phyloP scores from a whole-genome alignment of 2,888 invertebrate genomes.

The Drosophila birchii region DNA sequence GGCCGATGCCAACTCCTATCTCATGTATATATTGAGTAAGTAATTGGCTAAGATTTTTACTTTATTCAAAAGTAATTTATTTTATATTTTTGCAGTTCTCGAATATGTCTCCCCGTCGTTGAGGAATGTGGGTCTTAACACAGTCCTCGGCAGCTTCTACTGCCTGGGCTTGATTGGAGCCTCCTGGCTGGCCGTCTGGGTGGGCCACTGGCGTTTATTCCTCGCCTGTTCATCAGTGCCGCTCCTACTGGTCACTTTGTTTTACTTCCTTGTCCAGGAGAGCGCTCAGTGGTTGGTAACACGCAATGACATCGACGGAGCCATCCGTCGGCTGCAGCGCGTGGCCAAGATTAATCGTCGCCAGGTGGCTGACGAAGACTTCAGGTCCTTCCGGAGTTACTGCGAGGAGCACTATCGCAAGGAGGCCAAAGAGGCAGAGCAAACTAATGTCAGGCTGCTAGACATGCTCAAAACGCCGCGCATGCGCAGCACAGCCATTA shows the following conservation, averaged over 20 bases:
- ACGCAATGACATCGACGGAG: slow-evolving; percentile 85
- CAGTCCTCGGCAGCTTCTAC: slow-evolving; percentile 86
- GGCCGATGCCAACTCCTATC: slow-evolving; percentile 87
- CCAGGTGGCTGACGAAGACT: slow-evolving; percentile 79
- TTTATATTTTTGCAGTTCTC: slow-evolving; percentile 84
- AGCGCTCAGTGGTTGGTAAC: slow-evolving; percentile 86
- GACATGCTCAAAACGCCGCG: slow-evolving; percentile 86
- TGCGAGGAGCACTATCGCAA: slow-evolving; percentile 85
- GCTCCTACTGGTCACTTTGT: slow-evolving; percentile 84
- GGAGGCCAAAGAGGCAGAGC: slow-evolving; percentile 79
- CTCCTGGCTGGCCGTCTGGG: slow-evolving; percentile 85
- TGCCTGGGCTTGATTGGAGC: slow-evolving; percentile 85
- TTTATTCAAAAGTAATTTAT: not conserved
- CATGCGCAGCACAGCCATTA: slow-evolving; percentile 85
- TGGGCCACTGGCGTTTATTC: slow-evolving; percentile 86
- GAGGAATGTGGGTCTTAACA: slow-evolving; percentile 86
- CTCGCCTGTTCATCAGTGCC: slow-evolving; percentile 85
- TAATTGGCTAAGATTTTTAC: not conserved
- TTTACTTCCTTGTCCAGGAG: slow-evolving; percentile 85
- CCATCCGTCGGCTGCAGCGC: slow-evolving; percentile 85
- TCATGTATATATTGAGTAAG: slow-evolving; percentile 88
- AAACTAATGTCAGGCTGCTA: slow-evolving; percentile 62
- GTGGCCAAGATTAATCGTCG: slow-evolving; percentile 86
- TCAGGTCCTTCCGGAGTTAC: slow-evolving; percentile 65
- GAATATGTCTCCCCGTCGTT: slow-evolving; percentile 87